Base-by-base conservation (phyloP, 1,140 invertebrate genomes). In the Metopolophium dirhodum region DNA sequence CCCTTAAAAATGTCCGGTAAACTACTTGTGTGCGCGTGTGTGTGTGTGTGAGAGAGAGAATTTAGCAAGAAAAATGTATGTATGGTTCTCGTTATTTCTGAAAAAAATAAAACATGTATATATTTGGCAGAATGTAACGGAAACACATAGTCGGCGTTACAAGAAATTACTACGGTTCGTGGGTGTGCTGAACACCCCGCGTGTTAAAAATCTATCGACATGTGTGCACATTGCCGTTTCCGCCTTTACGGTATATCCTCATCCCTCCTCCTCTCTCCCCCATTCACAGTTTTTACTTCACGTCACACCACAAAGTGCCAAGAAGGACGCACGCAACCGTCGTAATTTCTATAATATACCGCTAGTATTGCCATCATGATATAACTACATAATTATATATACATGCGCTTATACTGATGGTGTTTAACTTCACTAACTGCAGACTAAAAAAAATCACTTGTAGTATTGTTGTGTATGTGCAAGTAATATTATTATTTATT, bases 51-150 rank as follows among this genome's bases (percentile, higher is more conserved):
- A 68, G 9, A 68, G 11, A 68, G 57, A 68, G 26, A 11, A 30
- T 77, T n/a, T n/a, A 77, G 45, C 7, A 87, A 47, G 30, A 87
- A 87, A 87, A 85, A 37, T 86, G 23, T 30, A 41, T 86, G 26
- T 61, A 45, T 90, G 89, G 89, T 90, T 90, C 89, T 90, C 89
- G 89, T 90, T 90, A 90, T 61, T 68, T 90, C 30, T 68, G 57
- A 22, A 57, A 57, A 57, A 89, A 89, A 51, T 49, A 45, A 51
- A 88, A 88, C n/a, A 77, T 20, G 11, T 45, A 89, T 35, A 88
- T 51, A 54, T 41, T 89, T 89, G 57, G 57, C 57, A 22, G 20
- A 68, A 47, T 26, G 57, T 90, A 90, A 90, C 89, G 89, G 89
- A 90, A 90, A 90, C 57, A 54, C 51, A 30, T 11, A 49, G 47